Base-by-base conservation (phyloP, 2,797 vertebrate species). In the Tamandua tetradactyla region DNA sequence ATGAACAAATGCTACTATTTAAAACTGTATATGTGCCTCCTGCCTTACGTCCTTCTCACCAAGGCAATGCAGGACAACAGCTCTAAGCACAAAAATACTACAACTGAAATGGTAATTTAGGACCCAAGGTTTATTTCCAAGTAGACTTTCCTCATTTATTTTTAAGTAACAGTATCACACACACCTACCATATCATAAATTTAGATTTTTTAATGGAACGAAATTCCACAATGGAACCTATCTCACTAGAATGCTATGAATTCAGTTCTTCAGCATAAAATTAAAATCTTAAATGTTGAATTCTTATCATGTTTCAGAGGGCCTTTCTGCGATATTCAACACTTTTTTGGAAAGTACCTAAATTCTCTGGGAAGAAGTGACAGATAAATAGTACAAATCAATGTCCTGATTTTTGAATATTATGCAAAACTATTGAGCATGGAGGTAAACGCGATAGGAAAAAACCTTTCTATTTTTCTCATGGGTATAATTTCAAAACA, bases 401-500 rank as follows among this genome's bases (percentile, higher is more conserved):
- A 90, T 81, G 64, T 61, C 32, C 37, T 79, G 7, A 59, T 72
- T 93, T 96, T 62, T 79, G 49, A 91, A 87, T 74, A 37, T 80
- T 85, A 85, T 87, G 72, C 17, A 91, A 95, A 93, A 91, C 44
- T 86, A 94, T 75, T 32, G 95, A 79, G 57, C 68, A 35, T 1
- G n/a, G 69, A 72, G 87, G 55, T 47, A 47, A 47, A 47, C 47
- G 47, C 10, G 13, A 47, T 47, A 47, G 47, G 47, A 47, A 47
- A 47, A 72, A 96, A 97, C 59, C 78, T 96, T 78, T 95, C 72
- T 91, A 13, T 81, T 92, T 93, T 89, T 89, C 97, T 95, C 96
- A 12, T 59, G 94, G 92, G 96, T 76, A 52, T 91, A 95, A 96
- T 97, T 94, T 96, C 64, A 86, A 88, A 97, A 75, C 66, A 86